Conservation (phyloP, 2,888 invertebrate species). For the Pyrrhopygopsis socrates region DNA sequence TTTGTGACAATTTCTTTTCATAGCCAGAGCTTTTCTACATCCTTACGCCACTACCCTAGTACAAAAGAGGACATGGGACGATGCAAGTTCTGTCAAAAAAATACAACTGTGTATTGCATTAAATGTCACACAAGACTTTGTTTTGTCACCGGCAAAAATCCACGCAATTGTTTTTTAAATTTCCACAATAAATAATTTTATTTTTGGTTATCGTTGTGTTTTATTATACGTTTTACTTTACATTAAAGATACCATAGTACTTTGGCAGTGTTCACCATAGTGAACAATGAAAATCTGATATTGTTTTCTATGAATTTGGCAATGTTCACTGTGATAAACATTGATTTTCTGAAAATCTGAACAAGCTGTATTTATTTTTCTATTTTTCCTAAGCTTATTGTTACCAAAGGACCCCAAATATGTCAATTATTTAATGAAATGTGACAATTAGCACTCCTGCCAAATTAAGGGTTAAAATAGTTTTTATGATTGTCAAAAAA, state of each 20-base stretch:
- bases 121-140: slow-evolving; percentile 75
- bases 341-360: background rate
- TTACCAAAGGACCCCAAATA: too few relatives aligned
- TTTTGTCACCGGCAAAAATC: slow-evolving; percentile 77
- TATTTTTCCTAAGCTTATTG: background rate
- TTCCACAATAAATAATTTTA: slow-evolving; percentile 55
- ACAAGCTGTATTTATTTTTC: background rate
- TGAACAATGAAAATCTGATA: too few relatives aligned
- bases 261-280: background rate
- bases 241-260: too few relatives aligned
- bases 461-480: background rate
- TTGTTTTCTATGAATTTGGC: too few relatives aligned
- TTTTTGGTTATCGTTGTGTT: background rate
- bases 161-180: slow-evolving; percentile 74
- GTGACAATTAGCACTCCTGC: too few relatives aligned
- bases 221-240: too few relatives aligned
- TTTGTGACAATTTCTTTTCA: slow-evolving; percentile 78
- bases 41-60: slow-evolving; percentile 20
- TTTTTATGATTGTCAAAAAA: too few relatives aligned
- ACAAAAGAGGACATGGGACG: slow-evolving; percentile 45
- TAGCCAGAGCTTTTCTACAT: slow-evolving; percentile 78
- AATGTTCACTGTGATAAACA: too few relatives aligned
- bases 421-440: too few relatives aligned
- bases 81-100: slow-evolving; percentile 70
- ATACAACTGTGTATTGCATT: slow-evolving; percentile 51